These are phyloP conservation scores for Pristiophorus japonicus DNA, from an alignment of 2,113 vertebrate genomes.

Conservation along the genomic window DNA sequence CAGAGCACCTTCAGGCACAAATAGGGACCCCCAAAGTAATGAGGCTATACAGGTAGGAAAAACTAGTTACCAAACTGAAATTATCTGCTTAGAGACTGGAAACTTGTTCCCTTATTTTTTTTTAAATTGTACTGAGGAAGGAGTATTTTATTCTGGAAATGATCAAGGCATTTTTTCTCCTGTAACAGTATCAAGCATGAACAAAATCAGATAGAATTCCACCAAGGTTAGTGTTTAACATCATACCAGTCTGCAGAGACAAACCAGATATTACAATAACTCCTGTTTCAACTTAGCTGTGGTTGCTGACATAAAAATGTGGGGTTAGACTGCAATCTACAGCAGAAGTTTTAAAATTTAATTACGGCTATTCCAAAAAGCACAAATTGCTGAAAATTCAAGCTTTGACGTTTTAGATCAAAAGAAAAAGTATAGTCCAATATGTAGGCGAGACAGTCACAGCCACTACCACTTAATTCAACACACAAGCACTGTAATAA, in stretches of 20 bases:
- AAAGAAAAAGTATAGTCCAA: conserved; percentile 16
- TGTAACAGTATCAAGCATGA: neutral
- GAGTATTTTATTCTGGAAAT: neutral
- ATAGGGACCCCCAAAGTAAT: neutral
- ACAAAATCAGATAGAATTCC: neutral
- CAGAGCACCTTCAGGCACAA: neutral
- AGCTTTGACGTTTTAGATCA: conserved; percentile 30
- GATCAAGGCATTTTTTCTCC: neutral
- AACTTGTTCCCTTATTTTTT: neutral
- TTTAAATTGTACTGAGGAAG: neutral
- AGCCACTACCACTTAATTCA: conserved; percentile 22
- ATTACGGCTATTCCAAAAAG: neutral
- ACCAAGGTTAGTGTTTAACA: neutral
- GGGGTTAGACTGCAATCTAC: conserved; percentile 8
- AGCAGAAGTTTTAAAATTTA: conserved; percentile 18
- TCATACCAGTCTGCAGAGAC: neutral
- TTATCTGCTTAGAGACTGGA: neutral
- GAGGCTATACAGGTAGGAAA: neutral
- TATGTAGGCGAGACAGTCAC: conserved; percentile 20
- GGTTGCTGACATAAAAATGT: neutral
- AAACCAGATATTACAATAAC: neutral
- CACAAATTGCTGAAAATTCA: neutral
- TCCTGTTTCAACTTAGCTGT: neutral
- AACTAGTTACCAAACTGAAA: neutral
- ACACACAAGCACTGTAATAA: conserved; percentile 25